Conservation (phyloP, 2,113 vertebrate genomes). For the Scomber colias region DNA sequence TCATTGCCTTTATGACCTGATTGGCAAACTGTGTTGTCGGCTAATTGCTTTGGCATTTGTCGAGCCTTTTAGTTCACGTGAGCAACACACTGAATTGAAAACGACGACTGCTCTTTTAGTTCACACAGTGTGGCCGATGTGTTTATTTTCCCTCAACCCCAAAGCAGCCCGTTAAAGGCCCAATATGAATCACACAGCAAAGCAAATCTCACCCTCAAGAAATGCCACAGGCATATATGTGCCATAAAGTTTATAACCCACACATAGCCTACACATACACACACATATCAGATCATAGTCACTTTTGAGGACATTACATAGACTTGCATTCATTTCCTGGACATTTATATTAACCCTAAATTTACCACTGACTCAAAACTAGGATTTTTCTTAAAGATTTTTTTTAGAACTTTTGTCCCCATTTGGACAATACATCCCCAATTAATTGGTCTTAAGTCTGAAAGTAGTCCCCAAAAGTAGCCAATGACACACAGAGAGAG, state of each 20-base stretch:
- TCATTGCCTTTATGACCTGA: conserved; percentile 38
- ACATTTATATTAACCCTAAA: too few relatives aligned
- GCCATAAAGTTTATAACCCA: conserved; percentile 47
- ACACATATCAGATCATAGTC: background rate
- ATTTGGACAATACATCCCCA: too few relatives aligned
- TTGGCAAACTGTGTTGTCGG: conserved; percentile 27
- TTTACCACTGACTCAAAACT: too few relatives aligned
- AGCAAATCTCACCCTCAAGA: background rate
- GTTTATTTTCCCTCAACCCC: too few relatives aligned
- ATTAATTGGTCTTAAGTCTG: too few relatives aligned
- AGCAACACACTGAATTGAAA: background rate
- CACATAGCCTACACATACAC: background rate
- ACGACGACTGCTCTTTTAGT: background rate
- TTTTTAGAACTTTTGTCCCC: too few relatives aligned
- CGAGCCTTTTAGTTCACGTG: conserved; percentile 27
- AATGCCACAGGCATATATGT: conserved; percentile 14
- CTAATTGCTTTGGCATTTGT: conserved; percentile 39
- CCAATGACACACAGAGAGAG: too few relatives aligned
- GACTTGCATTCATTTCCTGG: too few relatives aligned
- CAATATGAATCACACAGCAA: background rate
- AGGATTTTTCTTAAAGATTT: too few relatives aligned
- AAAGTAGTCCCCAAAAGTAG: too few relatives aligned
- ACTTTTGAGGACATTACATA: too few relatives aligned
- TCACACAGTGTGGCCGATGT: background rate
- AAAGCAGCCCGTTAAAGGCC: conserved; percentile 1